These are phyloP conservation scores for Drosophila histrio DNA, from an alignment of 2,888 invertebrate genomes.

Conservation along the genomic window DNA sequence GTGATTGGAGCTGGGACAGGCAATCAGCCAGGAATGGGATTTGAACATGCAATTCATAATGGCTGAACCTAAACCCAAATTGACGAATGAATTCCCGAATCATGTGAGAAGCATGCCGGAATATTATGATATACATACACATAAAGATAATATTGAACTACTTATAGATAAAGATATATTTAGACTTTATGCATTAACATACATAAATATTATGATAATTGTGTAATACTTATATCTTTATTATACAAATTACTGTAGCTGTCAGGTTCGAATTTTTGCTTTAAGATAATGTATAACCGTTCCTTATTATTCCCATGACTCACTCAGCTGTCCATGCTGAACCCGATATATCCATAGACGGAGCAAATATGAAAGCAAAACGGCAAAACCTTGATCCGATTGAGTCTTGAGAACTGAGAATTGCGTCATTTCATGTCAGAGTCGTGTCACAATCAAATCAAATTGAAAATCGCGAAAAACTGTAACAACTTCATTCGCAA, in stretches of 20 bases:
- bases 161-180: background rate
- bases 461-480: constrained; percentile 56
- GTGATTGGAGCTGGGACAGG: constrained; percentile 2
- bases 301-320: constrained; percentile 30
- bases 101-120: background rate
- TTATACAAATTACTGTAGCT: background rate
- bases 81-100: constrained; percentile 18
- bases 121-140: background rate
- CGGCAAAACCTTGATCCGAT: constrained; percentile 54
- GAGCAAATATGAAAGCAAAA: constrained; percentile 46
- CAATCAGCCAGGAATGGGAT: constrained; percentile 5
- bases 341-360: constrained; percentile 8
- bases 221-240: background rate
- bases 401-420: constrained; percentile 32
- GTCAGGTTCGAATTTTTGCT: background rate
- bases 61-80: background rate
- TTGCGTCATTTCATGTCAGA: constrained; percentile 76
- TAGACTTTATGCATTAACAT: background rate
- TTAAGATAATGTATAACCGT: background rate
- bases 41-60: constrained; percentile 43
- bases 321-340: constrained; percentile 16
- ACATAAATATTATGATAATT: background rate
- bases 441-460: constrained; percentile 77
- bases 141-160: background rate
- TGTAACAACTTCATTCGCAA: constrained; percentile 78